These are phyloP conservation scores for Gonioctena quinquepunctata DNA, from an alignment of 1,140 invertebrate species.

Conservation along the genomic window DNA sequence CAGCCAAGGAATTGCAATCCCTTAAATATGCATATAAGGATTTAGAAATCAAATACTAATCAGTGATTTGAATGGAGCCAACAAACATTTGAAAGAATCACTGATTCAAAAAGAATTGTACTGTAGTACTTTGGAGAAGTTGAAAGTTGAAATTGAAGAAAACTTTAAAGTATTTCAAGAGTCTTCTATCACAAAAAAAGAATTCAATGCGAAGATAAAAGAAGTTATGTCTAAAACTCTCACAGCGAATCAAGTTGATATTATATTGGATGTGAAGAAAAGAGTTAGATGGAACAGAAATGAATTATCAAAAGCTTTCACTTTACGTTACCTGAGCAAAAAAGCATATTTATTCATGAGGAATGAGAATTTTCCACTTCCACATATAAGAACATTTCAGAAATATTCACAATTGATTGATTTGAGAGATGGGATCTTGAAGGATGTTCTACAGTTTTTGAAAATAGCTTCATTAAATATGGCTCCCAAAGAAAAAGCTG, in stretches of 20 bases:
- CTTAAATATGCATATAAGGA: no score
- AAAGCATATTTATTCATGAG: not conserved
- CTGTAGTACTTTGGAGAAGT: no score
- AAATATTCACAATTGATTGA: constrained; percentile 29
- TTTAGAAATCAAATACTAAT: no score
- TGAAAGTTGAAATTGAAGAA: no score
- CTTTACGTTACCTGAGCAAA: not conserved
- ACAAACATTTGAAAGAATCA: no score
- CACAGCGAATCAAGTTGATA: not conserved
- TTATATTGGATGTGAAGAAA: not conserved
- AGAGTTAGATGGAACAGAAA: not conserved
- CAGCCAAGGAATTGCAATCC: no score
- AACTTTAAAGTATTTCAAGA: no score
- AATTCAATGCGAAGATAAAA: no score
- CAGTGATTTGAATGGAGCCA: no score
- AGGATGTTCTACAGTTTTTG: constrained; percentile 28
- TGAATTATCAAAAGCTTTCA: not conserved
- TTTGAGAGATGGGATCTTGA: constrained; percentile 24
- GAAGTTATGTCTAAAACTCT: no score
- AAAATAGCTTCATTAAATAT: constrained; percentile 26
- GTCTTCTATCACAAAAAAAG: no score
- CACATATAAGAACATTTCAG: constrained; percentile 23
- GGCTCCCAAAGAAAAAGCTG: constrained; percentile 32
- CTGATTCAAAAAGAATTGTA: no score
- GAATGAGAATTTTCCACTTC: constrained; percentile 30